A percentile compares a stretch with the other conserved stretches of the same genome.
Conservation (phyloP, 2,113 vertebrate species). For the Tenebrosternarchus preto region DNA sequence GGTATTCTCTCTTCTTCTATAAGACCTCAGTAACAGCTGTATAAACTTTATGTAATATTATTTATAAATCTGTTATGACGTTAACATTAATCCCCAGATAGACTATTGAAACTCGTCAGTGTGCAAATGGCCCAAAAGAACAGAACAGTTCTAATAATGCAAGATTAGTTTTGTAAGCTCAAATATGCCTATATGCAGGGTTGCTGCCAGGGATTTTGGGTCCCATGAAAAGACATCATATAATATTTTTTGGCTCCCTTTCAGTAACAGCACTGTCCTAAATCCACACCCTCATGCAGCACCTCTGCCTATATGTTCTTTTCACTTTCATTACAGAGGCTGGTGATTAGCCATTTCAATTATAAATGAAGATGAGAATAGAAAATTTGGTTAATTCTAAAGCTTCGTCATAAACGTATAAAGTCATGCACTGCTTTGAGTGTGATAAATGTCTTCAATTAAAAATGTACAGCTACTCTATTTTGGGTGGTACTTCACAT, state of each 20-base stretch:
- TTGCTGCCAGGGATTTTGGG: no score
- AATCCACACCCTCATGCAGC: no score
- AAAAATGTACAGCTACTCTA: slow-evolving; percentile 64
- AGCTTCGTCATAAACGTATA: slow-evolving; percentile 50
- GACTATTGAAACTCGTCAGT: no score
- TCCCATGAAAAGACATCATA: no score
- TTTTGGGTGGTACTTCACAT: slow-evolving; percentile 27
- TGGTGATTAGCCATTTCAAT: slow-evolving; percentile 53
- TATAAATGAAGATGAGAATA: slow-evolving; percentile 59
- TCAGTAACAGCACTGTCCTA: no score
- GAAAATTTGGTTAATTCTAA: slow-evolving; percentile 50
- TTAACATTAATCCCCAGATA: no score
- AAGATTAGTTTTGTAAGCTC: slow-evolving; percentile 23
- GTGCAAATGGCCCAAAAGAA: no score
- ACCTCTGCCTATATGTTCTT: neutral
- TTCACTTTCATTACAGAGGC: slow-evolving; percentile 41
- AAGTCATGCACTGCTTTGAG: slow-evolving; percentile 50
- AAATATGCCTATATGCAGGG: neutral
- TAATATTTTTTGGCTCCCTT: no score
- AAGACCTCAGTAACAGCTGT: no score
- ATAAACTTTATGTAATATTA: no score
- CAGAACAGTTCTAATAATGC: slow-evolving; percentile 24
- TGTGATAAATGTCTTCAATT: slow-evolving; percentile 60
- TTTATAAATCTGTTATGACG: no score
- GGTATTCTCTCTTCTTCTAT: no score